Percentiles rank a stretch among this genome's conserved stretches.
These are phyloP conservation scores for Pseudomyrmex flavicornis DNA, from an alignment of 1,140 invertebrate genomes.

Conservation along the genomic window DNA sequence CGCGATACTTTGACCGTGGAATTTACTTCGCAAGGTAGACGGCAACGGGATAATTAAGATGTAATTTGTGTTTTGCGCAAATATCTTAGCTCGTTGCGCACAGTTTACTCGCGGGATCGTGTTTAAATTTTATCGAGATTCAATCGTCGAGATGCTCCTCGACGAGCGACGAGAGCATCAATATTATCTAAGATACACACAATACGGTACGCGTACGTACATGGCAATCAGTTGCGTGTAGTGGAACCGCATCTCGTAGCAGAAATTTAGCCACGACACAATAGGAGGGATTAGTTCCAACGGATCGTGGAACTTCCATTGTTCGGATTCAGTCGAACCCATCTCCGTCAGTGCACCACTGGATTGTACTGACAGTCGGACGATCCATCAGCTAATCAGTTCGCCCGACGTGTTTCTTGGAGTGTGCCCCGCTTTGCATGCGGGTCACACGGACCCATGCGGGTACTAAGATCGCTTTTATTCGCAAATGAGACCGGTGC, in stretches of 20 bases:
- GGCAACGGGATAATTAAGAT: not conserved
- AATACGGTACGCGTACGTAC: not conserved
- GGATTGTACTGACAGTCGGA: conserved; percentile 39
- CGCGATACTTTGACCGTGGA: not conserved
- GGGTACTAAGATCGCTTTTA: conserved; percentile 31
- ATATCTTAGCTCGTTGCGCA: no score
- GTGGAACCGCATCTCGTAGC: conserved; percentile 29
- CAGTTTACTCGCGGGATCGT: no score
- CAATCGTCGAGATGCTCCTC: not conserved
- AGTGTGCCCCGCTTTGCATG: conserved; percentile 50
- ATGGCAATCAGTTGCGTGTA: conserved; percentile 25
- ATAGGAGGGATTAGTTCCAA: conserved; percentile 49
- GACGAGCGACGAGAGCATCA: conserved; percentile 9
- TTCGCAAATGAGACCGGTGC: conserved; percentile 8
- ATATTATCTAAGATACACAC: conserved; percentile 30
- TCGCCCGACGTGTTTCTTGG: conserved; percentile 54
- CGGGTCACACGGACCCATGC: conserved; percentile 30
- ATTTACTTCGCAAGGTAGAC: no score
- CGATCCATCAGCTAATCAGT: conserved; percentile 60
- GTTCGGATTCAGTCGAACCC: conserved; percentile 48
- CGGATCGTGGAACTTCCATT: conserved; percentile 41
- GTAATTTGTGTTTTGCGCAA: not conserved
- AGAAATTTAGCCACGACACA: conserved; percentile 58
- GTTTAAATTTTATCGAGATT: no score
- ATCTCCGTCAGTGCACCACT: conserved; percentile 34